Base-by-base conservation (phyloP, 1,140 invertebrate species). In the Hestina assimilis region DNA sequence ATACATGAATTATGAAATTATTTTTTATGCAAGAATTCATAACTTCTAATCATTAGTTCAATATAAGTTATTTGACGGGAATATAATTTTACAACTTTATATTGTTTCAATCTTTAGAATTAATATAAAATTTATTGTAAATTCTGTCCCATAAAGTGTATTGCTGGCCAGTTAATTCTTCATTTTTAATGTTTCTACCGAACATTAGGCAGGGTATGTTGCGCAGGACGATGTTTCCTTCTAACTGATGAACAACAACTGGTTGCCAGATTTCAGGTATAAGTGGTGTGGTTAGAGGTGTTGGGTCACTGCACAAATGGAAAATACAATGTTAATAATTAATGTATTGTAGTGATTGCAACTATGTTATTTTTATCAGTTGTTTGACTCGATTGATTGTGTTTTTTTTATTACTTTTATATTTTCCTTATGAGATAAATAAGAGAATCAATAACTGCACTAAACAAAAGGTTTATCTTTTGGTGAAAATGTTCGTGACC, bases 261-360 rank as follows among this genome's bases (percentile, higher is more conserved):
- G 81, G 77, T 52, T 69, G 63, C 83, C 83, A 87, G 14, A 85
- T 66, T 6, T 75, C 53, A 19, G 83, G 74, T 43, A 79, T 66
- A 4, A 76, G 20, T 8, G 65, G 45, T 21, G 74, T 75, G 11
- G 70, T 72, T 2, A 87, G 31, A n/a, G 83, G 83, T 24, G 80
- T 87, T 9, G 83, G 83, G n/a, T 87, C 83, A 6, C 83, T 87
- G 63, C 48, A 75, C n/a, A n/a, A n/a, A n/a, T n/a, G n/a, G n/a
- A n/a, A n/a, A n/a, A n/a, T n/a, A n/a, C n/a, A n/a, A n/a, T n/a
- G n/a, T n/a, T n/a, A 81, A 11, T 31, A 19, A 17, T 15, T 17
- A 19, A 19, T 38, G 9, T 1, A 9, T 19, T 38, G n/a, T n/a
- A n/a, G n/a, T n/a, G n/a, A n/a, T n/a, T n/a, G n/a, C n/a, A n/a